Base-by-base conservation (phyloP, 2,113 vertebrate genomes). In the Oriolus oriolus region DNA sequence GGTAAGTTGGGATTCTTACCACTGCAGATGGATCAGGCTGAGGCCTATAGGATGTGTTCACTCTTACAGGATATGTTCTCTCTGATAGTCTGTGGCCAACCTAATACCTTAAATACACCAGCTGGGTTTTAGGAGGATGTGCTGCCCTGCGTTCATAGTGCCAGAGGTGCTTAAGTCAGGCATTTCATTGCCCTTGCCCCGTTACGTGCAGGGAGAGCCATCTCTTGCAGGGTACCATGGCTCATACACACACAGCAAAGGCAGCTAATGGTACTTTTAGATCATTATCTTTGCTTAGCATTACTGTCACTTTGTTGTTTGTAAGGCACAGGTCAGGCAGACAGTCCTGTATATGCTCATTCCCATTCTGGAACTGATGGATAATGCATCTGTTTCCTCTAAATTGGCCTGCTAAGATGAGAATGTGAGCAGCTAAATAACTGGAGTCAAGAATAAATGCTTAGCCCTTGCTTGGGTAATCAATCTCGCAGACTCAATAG, bases 381-480 rank as follows among this genome's bases (percentile, higher is more conserved):
- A 37, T 92, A 86, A 88, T 50, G 45, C 49, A n/a, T 87, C 81
- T 73, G 61, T 79, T 96, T 59, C 49, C 60, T 91, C 35, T 60
- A 47, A 93, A 94, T 76, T 69, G 79, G 84, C 49, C 37, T 42
- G 53, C 85, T 66, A 54, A 21, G 70, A 71, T 59, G 94, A 91
- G 93, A 76, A 81, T 73, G 63, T 59, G 89, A 95, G 92, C 75
- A 81, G 89, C 81, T 88, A 65, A 85, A 86, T 81, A 86, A 92
- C 81, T 78, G 88, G 73, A 96, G 84, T 90, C 78, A 84, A 63
- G 92, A 93, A 54, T 52, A 76, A 92, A 82, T 9, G 22, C 80
- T 90, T 84, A 84, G 90, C 77, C 89, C 90, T 85, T 81, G 61
- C 90, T 63, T 87, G 94, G 82, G 80, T 86, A 78, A 94, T 97